Conservation (phyloP, 2,888 invertebrate species). For the Herminia tarsipennalis region DNA sequence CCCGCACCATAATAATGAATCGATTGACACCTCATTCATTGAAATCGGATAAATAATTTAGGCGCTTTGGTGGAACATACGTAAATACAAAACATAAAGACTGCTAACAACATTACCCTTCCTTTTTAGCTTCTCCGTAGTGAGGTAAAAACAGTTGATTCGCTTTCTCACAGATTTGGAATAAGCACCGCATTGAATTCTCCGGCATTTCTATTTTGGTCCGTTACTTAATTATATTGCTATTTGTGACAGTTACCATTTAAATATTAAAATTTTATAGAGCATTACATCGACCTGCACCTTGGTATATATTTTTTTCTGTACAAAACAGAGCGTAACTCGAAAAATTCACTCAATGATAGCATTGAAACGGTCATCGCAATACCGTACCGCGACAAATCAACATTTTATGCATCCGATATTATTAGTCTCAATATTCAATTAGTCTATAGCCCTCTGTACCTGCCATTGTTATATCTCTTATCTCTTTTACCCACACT, state of each 20-base stretch:
- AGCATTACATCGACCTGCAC: conserved; percentile 7
- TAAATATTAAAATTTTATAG: conserved; percentile 3
- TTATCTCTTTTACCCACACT: conserved; percentile 34
- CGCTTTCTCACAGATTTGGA: too few relatives aligned
- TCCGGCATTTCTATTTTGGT: too few relatives aligned
- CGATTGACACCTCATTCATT: too few relatives aligned
- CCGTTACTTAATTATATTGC: too few relatives aligned
- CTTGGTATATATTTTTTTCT: conserved; percentile 12
- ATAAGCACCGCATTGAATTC: too few relatives aligned
- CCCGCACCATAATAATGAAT: too few relatives aligned
- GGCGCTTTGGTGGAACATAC: too few relatives aligned
- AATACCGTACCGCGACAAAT: conserved; percentile 33
- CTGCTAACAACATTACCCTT: too few relatives aligned
- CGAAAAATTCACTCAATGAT: conserved; percentile 3
- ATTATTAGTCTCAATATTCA: conserved; percentile 51
- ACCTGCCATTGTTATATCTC: conserved; percentile 65
- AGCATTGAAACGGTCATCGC: conserved; percentile 17
- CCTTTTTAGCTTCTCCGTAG: too few relatives aligned
- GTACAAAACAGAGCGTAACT: conserved; percentile 20
- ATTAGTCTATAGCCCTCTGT: conserved; percentile 58
- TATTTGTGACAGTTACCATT: background rate
- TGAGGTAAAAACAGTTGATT: too few relatives aligned
- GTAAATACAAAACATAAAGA: too few relatives aligned
- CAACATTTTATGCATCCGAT: conserved; percentile 39
- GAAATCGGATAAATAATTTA: too few relatives aligned